phyloP scores from a whole-genome alignment of 2,888 invertebrate genomes.

The Dione vanillae region DNA sequence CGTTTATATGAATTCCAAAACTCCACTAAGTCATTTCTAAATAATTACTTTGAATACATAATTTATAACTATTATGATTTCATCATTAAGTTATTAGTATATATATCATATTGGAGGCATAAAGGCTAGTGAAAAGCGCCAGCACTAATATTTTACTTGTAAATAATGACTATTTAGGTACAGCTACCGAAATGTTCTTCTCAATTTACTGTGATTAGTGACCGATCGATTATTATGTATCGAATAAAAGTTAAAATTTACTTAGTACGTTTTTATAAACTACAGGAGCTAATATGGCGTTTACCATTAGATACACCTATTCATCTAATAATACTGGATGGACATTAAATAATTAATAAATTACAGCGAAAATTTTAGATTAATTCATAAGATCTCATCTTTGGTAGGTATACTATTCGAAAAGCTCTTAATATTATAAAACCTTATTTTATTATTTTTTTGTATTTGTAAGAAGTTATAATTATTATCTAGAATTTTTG shows the following conservation, averaged over 20 bases:
- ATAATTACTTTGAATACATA: background rate
- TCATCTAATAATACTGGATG: slow-evolving; percentile 83
- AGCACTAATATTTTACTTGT: background rate
- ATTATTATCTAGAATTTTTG: slow-evolving; percentile 65
- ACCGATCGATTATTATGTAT: slow-evolving; percentile 30
- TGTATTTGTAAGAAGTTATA: slow-evolving; percentile 69
- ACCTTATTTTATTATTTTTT: slow-evolving; percentile 62
- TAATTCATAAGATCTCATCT: slow-evolving; percentile 80
- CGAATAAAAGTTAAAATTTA: slow-evolving; percentile 33
- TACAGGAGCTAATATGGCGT: slow-evolving; percentile 74
- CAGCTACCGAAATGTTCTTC: slow-evolving; percentile 1
- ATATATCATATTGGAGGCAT: slow-evolving; percentile 10
- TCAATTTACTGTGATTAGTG: background rate
- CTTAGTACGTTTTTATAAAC: slow-evolving; percentile 60
- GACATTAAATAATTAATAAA: slow-evolving; percentile 77
- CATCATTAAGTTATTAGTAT: background rate
- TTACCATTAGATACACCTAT: slow-evolving; percentile 68
- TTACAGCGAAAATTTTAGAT: slow-evolving; percentile 78
- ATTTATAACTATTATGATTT: slow-evolving; percentile 8
- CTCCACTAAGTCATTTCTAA: slow-evolving; percentile 22
- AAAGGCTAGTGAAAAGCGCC: slow-evolving; percentile 12
- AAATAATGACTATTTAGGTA: slow-evolving; percentile 14
- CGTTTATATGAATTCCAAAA: slow-evolving; percentile 49
- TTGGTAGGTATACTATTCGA: slow-evolving; percentile 80
- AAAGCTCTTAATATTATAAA: slow-evolving; percentile 81